Evolutionary conservation across 2,797 vertebrate genomes (phyloP).

Genomic region (Ciconia nigra): DNA sequence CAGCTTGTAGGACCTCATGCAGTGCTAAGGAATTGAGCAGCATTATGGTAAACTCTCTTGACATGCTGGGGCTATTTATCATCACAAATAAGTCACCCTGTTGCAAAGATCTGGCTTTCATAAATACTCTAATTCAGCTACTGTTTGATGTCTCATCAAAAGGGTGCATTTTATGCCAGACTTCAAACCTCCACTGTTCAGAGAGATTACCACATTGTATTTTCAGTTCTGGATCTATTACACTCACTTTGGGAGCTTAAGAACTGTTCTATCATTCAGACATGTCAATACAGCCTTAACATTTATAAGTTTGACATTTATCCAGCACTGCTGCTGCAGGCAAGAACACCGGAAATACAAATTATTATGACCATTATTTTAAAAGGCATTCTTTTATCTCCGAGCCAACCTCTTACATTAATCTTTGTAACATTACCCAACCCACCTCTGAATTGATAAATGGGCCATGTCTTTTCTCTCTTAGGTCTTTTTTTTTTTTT

Average conservation of each 20-base stretch:
- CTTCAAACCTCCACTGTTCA: background rate
- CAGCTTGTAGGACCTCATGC: background rate
- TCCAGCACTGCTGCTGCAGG: background rate
- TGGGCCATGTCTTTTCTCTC: background rate
- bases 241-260: background rate
- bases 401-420: background rate
- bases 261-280: background rate
- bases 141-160: background rate
- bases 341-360: background rate
- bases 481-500: background rate
- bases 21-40: accelerated
- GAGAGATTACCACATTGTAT: background rate
- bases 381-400: background rate
- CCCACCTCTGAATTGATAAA: background rate
- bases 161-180: background rate
- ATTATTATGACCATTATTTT: background rate
- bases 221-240: background rate
- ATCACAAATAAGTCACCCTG: background rate
- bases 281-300: background rate
- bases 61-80: background rate
- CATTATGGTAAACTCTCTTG: background rate
- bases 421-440: background rate
- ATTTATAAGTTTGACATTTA: background rate
- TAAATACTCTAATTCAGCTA: background rate
- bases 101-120: background rate